Base-by-base conservation (phyloP, 2,113 vertebrate species). In the Rhegmatorhina hoffmannsi region DNA sequence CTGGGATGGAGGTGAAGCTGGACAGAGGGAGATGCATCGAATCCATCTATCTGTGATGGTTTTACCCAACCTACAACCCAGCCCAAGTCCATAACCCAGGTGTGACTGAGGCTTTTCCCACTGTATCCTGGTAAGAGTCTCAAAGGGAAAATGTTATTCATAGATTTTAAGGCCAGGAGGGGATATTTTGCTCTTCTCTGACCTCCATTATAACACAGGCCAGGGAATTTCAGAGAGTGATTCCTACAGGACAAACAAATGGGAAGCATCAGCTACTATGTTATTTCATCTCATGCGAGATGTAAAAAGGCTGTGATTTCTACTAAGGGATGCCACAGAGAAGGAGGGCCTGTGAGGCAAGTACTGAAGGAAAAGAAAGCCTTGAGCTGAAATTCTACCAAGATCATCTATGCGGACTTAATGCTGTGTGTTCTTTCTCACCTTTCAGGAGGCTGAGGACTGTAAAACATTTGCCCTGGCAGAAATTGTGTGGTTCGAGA, bases 131-230 rank as follows among this genome's bases (percentile, higher is more conserved):
- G 8, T 29, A 70, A 36, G 26, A 79, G 16, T 47, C 55, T 84
- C 64, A 66, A 47, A 87, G 52, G 70, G n/a, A 77, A 92, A 92
- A 79, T 80, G 75, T 89, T 96, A 96, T 95, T 92, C 87, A 96
- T 92, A 88, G 88, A 70, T 86, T 95, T 88, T 78, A 95, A 95
- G 82, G 60, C 79, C 93, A 88, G 88, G 60, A 93, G 77, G 93
- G 78, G 50, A 62, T 89, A 62, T 78, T 96, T 83, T 90, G 44
- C 76, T 82, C 85, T 7, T 1, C 62, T 89, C 72, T 95, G 95
- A 94, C 87, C 94, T 95, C 83, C 85, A 88, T 94, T 95, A 84
- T 58, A 86, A 59, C 43, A 40, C 52, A 78, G 85, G 67, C 69
- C 47, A 52, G 40, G n/a, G 70, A 59, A 94, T 86, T 86, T 92